Base-by-base conservation (phyloP, 2,888 invertebrate genomes). In the Pharmacophagus antenor region DNA sequence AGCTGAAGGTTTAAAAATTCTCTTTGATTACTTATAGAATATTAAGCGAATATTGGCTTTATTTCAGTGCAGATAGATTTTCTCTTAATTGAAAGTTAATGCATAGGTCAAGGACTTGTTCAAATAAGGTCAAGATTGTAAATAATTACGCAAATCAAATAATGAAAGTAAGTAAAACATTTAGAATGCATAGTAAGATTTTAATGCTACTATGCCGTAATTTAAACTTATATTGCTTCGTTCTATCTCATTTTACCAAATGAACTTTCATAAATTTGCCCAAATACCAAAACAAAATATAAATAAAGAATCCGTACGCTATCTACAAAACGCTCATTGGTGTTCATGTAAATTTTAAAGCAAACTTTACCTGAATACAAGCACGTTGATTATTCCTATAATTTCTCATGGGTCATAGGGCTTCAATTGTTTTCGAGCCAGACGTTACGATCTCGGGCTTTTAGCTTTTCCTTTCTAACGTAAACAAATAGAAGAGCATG, bases 401-500 rank as follows among this genome's bases (percentile, higher is more conserved):
- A 55, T 55, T 55, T 47, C 27, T 47, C 47, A 55, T 52, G 51
- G 51, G 42, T 51, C 27, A 51, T 44, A 44, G 25, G 22, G 20
- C n/a, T 44, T 17, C 51, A 48, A 51, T 42, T 56, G 48, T 41
- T 49, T 50, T 18, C 42, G 17, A 20, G n/a, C 20, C 42, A 49
- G 48, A 41, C 37, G 48, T 21, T 22, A 23, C 55, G 49, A 65
- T 64, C 62, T 57, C 37, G 52, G 25, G 25, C 31, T 46, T 31
- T 25, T 15, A 20, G 17, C 55, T 22, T 67, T 67, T 68, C 68
- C 64, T 64, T 63, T 63, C 63, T 66, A 67, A 70, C 66, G 67
- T 66, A 70, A 69, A 73, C 70, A 74, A 72, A 72, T 70, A 71
- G 66, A 65, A 70, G 66, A 74, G 72, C 69, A 73, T 69, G 73